Percentiles rank a stretch among this genome's conserved stretches.
These are phyloP conservation scores for Neocrepidodera transversa DNA, from an alignment of 2,888 invertebrate genomes.

Conservation along the genomic window DNA sequence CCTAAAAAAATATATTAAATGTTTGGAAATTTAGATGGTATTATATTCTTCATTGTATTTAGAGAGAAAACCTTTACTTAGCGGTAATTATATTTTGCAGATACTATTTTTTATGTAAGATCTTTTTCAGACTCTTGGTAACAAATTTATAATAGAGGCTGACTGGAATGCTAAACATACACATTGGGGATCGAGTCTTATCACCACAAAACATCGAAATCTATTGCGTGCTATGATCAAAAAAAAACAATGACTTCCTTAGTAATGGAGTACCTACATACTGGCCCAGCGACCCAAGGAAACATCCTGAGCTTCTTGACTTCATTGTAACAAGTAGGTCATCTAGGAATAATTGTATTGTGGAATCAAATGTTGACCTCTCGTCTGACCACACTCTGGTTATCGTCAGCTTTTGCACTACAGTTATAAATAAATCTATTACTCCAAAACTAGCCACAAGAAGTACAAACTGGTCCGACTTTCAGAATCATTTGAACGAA, in stretches of 20 bases:
- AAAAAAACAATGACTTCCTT: neutral
- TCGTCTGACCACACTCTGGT: no score
- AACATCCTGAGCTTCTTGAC: neutral
- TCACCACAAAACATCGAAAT: conserved; percentile 1
- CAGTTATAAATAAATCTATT: neutral
- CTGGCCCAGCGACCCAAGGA: conserved; percentile 4
- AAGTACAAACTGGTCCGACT: no score
- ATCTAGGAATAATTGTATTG: neutral
- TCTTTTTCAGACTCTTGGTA: conserved; percentile 1
- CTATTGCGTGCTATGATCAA: neutral
- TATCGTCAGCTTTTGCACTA: neutral
- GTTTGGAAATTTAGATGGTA: no score
- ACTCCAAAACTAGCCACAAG: neutral
- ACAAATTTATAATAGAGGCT: conserved; percentile 2
- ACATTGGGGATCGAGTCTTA: neutral
- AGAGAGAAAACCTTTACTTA: no score
- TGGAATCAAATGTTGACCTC: conserved; percentile 6
- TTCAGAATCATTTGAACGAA: neutral
- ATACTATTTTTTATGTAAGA: no score
- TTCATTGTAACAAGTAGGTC: neutral
- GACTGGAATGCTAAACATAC: conserved; percentile 14
- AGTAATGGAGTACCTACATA: conserved; percentile 8
- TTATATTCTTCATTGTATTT: no score
- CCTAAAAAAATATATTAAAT: no score
- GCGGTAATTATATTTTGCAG: no score